Evolutionary conservation across 2,797 vertebrate genomes (phyloP).

Genomic region (Hydrolagus colliei): DNA sequence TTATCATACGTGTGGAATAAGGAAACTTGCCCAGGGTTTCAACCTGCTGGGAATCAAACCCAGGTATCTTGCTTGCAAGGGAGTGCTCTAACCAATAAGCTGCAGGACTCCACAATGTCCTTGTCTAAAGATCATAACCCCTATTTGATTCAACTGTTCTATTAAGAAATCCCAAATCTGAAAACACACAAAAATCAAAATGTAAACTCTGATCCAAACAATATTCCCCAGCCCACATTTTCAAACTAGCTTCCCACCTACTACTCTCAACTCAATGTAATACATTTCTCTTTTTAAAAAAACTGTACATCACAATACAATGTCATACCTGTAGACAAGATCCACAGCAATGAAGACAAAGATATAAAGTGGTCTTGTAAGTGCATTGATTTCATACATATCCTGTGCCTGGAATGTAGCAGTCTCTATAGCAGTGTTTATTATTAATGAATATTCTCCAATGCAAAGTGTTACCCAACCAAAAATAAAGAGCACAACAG

Average conservation of each 20-base stretch:
- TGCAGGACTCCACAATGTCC: too few relatives aligned
- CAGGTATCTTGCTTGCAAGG: too few relatives aligned
- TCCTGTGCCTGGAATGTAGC: constrained; percentile 92
- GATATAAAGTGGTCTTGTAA: constrained; percentile 87
- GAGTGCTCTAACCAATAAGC: too few relatives aligned
- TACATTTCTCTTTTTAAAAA: background rate
- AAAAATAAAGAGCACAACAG: constrained; percentile 71
- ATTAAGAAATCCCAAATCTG: background rate
- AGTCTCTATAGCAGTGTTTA: constrained; percentile 88
- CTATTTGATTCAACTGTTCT: too few relatives aligned
- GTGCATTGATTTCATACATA: constrained; percentile 86
- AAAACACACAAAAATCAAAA: constrained; percentile 1
- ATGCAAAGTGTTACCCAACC: constrained; percentile 92
- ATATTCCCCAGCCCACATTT: background rate
- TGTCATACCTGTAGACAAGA: constrained; percentile 74
- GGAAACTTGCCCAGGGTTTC: too few relatives aligned
- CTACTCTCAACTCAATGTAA: too few relatives aligned
- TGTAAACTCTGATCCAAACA: background rate
- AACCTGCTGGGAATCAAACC: too few relatives aligned
- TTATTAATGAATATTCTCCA: constrained; percentile 84
- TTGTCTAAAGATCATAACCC: too few relatives aligned
- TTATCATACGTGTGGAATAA: too few relatives aligned
- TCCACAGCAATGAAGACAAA: constrained; percentile 84
- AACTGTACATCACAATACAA: background rate
- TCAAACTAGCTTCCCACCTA: background rate